Percentiles rank a stretch among this genome's conserved stretches.
Conservation (phyloP, 2,113 vertebrate species). For the Oryzias javanicus region DNA sequence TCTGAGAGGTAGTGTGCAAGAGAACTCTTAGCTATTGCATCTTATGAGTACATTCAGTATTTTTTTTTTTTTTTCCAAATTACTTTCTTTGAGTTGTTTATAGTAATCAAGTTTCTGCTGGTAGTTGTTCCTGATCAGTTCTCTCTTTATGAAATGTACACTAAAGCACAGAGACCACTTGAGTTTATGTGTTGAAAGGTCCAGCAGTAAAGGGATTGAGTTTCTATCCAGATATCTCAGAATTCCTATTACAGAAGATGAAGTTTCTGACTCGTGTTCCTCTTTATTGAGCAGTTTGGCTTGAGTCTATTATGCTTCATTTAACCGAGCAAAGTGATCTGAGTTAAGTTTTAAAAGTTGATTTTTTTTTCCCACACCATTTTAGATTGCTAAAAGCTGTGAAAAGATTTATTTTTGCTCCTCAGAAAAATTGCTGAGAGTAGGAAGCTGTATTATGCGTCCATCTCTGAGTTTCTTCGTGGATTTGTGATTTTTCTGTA, state of each 20-base stretch:
- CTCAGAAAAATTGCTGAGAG: conserved; percentile 74
- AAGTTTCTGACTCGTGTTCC: conserved; percentile 50
- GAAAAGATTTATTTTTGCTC: conserved; percentile 65
- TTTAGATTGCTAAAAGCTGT: too few species aligned
- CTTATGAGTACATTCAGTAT: neutral
- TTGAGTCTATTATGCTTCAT: conserved; percentile 48
- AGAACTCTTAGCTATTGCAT: neutral
- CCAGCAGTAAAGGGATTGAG: conserved; percentile 60
- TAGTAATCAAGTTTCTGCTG: conserved; percentile 3
- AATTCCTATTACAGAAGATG: conserved; percentile 29
- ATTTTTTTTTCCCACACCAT: too few species aligned
- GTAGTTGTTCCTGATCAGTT: conserved; percentile 48
- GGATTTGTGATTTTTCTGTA: conserved; percentile 80
- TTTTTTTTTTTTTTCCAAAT: neutral
- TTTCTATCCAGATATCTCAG: conserved; percentile 56
- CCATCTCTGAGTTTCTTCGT: conserved; percentile 69
- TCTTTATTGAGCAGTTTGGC: conserved; percentile 48
- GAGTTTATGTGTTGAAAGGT: conserved; percentile 46
- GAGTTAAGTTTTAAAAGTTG: neutral
- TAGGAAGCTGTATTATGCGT: conserved; percentile 73
- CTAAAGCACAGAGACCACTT: conserved; percentile 49
- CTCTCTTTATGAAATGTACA: conserved; percentile 37
- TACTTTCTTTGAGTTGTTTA: neutral
- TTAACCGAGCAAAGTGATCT: conserved; percentile 63
- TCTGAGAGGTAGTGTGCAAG: neutral